Base-by-base conservation (phyloP, 2,797 vertebrate genomes). In the Esox lucius region DNA sequence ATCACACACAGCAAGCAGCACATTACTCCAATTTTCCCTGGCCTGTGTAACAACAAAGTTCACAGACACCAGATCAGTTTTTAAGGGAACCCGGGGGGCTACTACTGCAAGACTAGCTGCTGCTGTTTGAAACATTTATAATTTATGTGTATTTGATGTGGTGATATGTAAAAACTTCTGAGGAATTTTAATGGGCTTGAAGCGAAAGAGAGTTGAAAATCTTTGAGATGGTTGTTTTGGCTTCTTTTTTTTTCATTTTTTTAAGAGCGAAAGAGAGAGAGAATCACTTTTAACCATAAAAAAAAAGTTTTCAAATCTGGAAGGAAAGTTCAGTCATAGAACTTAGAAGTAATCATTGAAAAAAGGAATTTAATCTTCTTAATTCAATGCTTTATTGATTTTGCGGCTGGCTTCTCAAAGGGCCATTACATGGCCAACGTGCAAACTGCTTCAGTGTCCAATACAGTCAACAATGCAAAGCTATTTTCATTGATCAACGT, bases 71-170 rank as follows among this genome's bases (percentile, higher is more conserved):
- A 91, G 90, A 93, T 93, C 91, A 90, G 90, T 92, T 93, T 64
- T 92, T 88, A 87, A 92, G 90, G 91, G 90, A 93, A 93, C 91
- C 93, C 92, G 88, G 70, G 88, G 39, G 94, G 92, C 93, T 93
- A 93, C 88, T 85, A 91, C 88, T 87, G 87, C 91, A 92, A 91
- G 85, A 90, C 88, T 59, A 24, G 53, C 53, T 59, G 3, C 53
- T 91, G 91, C 90, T 92, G 88, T 93, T 90, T 90, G 87, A 93
- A 90, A 92, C 91, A 94, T 95, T 94, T 91, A 94, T 95, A 93
- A 95, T 94, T 94, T 92, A 95, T 94, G 92, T 91, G 91, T 87
- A 94, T 92, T 93, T 94, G 93, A 94, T 94, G 92, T 94, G 89
- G 94, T 93, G 93, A 94, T 94, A 93, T 93, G 92, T 93, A 74